Conservation (phyloP, 2,113 vertebrate species). For the Platysteira castanea region DNA sequence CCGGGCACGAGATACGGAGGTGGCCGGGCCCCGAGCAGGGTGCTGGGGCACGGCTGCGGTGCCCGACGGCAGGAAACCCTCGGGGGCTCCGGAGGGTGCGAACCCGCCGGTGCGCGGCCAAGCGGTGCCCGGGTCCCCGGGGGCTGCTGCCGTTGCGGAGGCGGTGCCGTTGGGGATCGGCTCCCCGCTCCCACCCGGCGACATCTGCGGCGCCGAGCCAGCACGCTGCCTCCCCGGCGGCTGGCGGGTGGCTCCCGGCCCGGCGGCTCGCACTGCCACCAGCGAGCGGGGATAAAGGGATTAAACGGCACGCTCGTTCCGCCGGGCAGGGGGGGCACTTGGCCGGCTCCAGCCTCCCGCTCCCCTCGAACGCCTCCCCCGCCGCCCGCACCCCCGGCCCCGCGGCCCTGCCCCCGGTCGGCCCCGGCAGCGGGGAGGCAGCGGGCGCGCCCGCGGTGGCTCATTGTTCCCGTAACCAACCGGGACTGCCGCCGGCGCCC, state of each 20-base stretch:
- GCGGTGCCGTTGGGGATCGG: neutral
- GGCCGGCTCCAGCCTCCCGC: neutral
- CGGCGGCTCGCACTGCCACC: neutral
- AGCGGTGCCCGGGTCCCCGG: neutral
- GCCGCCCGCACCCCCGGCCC: neutral
- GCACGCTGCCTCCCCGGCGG: neutral
- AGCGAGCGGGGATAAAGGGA: neutral
- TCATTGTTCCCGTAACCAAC: neutral
- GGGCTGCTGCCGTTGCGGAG: neutral
- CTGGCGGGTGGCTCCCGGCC: constrained; percentile 11
- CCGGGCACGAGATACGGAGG: neutral
- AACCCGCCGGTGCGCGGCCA: no score
- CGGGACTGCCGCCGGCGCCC: neutral
- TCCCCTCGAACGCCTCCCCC: neutral
- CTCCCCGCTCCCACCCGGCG: neutral
- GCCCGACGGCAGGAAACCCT: neutral
- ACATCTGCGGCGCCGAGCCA: neutral
- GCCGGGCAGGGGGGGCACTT: neutral
- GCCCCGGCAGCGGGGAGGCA: neutral
- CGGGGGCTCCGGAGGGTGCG: neutral
- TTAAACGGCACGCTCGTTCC: constrained; percentile 7
- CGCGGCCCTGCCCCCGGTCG: neutral
- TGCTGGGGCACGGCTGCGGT: neutral
- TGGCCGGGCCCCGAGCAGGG: neutral
- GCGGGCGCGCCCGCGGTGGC: neutral